phyloP scores from a whole-genome alignment of 1,140 invertebrate species.

The Cyclargus thomasi region DNA sequence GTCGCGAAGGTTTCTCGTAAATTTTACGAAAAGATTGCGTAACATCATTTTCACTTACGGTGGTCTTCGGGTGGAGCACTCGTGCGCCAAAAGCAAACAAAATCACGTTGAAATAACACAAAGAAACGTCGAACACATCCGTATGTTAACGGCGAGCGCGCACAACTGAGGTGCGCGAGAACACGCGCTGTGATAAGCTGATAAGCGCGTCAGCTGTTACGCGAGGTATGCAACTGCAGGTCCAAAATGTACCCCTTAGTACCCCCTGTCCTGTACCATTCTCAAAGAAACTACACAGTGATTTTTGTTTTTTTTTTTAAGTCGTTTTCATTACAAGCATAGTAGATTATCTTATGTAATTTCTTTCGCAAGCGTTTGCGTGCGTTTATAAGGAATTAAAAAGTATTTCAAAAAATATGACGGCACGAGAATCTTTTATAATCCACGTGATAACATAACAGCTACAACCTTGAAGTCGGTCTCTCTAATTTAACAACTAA shows the following conservation, averaged over 20 bases:
- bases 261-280: too few relatives aligned
- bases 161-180: slow-evolving; percentile 49
- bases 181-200: slow-evolving; percentile 62
- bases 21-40: slow-evolving; percentile 16
- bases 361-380: neutral
- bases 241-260: too few relatives aligned
- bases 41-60: slow-evolving; percentile 11
- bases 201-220: slow-evolving; percentile 57
- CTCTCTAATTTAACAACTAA: neutral
- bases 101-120: slow-evolving; percentile 27
- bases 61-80: slow-evolving; percentile 12
- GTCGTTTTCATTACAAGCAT: too few relatives aligned
- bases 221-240: slow-evolving; percentile 23
- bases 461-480: neutral
- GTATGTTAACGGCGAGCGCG: slow-evolving; percentile 45
- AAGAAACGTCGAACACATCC: slow-evolving; percentile 32
- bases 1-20: slow-evolving; percentile 12
- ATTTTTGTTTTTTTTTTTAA: too few relatives aligned
- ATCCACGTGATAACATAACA: neutral
- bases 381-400: neutral
- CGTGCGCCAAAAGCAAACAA: slow-evolving; percentile 25
- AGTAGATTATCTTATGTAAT: too few relatives aligned
- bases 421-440: neutral
- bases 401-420: neutral
- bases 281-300: too few relatives aligned